These are phyloP conservation scores for Acrocephalus arundinaceus DNA, from an alignment of 2,113 vertebrate genomes.

Conservation along the genomic window DNA sequence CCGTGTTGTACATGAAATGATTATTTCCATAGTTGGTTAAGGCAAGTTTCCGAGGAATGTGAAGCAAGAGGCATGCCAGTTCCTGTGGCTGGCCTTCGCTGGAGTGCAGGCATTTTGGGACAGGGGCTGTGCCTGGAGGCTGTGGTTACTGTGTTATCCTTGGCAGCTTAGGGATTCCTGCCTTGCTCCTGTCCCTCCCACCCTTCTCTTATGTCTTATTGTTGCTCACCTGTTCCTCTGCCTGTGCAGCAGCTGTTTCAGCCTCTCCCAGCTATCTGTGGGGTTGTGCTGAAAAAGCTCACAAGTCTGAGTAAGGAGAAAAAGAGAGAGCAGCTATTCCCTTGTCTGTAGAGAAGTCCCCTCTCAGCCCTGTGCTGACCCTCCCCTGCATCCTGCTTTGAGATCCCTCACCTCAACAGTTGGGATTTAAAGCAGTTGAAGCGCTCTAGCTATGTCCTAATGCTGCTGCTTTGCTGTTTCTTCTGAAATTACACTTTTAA, in stretches of 20 bases:
- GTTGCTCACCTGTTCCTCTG: background rate
- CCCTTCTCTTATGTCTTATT: background rate
- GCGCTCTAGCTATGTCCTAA: background rate
- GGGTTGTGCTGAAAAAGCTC: background rate
- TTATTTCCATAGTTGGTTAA: background rate
- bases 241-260: background rate
- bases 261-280: background rate
- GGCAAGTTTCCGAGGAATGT: background rate
- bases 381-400: background rate
- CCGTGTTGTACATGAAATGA: background rate
- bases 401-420: background rate
- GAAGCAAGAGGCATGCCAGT: background rate
- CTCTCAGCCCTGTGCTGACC: background rate
- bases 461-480: background rate
- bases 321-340: background rate
- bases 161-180: background rate
- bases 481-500: background rate
- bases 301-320: background rate
- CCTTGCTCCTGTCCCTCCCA: background rate
- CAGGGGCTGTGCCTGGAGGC: background rate
- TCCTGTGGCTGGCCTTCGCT: background rate
- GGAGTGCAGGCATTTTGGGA: background rate
- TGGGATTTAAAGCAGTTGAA: background rate
- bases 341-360: background rate
- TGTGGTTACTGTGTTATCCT: background rate